These are phyloP conservation scores for Aphaenogaster rudis DNA, from an alignment of 1,140 invertebrate species.

Conservation along the genomic window DNA sequence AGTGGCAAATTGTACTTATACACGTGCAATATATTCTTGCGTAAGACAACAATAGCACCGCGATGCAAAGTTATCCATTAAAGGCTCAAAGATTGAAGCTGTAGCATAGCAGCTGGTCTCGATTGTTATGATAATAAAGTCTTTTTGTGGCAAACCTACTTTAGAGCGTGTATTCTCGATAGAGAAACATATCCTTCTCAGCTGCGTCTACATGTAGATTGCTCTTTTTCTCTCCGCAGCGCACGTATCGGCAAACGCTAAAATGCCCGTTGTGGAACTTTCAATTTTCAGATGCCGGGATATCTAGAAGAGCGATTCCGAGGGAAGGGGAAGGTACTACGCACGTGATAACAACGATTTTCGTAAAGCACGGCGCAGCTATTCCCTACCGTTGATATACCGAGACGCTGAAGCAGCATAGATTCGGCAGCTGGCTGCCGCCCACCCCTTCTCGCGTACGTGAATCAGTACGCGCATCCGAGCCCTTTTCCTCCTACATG, in stretches of 20 bases:
- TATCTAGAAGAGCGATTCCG: conserved; percentile 85
- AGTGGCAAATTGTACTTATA: conserved; percentile 13
- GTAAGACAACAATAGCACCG: not conserved
- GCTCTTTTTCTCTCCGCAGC: not conserved
- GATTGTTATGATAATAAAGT: conserved; percentile 35
- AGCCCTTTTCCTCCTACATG: conserved; percentile 41
- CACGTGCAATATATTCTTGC: not conserved
- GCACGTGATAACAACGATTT: conserved; percentile 82
- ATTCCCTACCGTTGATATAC: conserved; percentile 63
- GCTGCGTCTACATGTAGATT: not conserved
- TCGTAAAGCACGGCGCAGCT: conserved; percentile 59
- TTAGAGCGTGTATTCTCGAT: conserved; percentile 46
- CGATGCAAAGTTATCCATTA: not conserved
- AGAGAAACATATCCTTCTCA: not conserved
- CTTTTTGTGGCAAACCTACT: conserved; percentile 27
- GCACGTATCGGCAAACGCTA: conserved; percentile 39
- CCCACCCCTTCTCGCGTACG: conserved; percentile 43
- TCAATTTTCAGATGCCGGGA: conserved; percentile 85
- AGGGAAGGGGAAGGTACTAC: conserved; percentile 81
- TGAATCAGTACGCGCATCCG: conserved; percentile 45
- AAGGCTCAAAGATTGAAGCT: not conserved
- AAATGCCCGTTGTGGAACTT: conserved; percentile 75
- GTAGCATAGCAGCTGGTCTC: conserved; percentile 10
- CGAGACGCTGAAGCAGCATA: conserved; percentile 63
- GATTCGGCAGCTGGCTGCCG: conserved; percentile 71